These are phyloP conservation scores for Thunnus albacares DNA, from an alignment of 2,797 vertebrate species.

Conservation along the genomic window DNA sequence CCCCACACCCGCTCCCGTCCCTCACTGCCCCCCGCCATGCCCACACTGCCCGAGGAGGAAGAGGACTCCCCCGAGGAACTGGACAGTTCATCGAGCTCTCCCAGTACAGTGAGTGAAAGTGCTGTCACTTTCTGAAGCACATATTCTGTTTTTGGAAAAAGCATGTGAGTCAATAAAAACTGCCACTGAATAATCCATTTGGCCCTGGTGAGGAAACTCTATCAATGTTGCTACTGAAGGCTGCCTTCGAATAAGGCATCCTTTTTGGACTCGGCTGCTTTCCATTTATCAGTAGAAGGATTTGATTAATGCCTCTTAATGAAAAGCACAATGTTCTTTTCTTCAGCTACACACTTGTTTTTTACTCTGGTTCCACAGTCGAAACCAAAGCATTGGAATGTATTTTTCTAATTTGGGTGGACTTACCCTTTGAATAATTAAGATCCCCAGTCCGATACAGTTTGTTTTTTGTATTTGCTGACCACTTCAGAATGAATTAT, in stretches of 20 bases:
- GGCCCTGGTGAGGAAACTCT: constrained; percentile 11
- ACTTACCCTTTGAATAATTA: not conserved
- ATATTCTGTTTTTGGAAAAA: constrained; percentile 28
- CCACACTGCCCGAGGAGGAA: constrained; percentile 94
- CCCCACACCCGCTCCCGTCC: constrained; percentile 82
- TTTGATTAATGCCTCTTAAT: constrained; percentile 15
- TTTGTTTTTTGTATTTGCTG: not conserved
- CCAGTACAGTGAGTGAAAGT: constrained; percentile 88
- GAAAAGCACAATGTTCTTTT: constrained; percentile 20
- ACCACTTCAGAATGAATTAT: not conserved
- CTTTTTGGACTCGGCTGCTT: constrained; percentile 3
- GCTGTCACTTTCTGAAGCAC: not conserved
- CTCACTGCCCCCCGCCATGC: constrained; percentile 87
- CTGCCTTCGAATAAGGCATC: constrained; percentile 31
- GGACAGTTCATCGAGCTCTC: constrained; percentile 86
- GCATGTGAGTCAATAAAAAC: constrained; percentile 18
- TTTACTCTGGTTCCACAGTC: not conserved
- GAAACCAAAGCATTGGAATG: not conserved
- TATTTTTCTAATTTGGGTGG: not conserved
- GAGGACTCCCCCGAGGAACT: constrained; percentile 92
- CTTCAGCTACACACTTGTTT: constrained; percentile 17
- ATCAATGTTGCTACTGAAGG: constrained; percentile 15
- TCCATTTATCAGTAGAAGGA: not conserved
- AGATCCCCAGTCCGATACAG: not conserved
- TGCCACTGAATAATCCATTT: constrained; percentile 30